Percentiles rank a stretch among this genome's conserved stretches.
Evolutionary conservation across 2,113 vertebrate species (phyloP).

Genomic region (Theropithecus gelada): DNA sequence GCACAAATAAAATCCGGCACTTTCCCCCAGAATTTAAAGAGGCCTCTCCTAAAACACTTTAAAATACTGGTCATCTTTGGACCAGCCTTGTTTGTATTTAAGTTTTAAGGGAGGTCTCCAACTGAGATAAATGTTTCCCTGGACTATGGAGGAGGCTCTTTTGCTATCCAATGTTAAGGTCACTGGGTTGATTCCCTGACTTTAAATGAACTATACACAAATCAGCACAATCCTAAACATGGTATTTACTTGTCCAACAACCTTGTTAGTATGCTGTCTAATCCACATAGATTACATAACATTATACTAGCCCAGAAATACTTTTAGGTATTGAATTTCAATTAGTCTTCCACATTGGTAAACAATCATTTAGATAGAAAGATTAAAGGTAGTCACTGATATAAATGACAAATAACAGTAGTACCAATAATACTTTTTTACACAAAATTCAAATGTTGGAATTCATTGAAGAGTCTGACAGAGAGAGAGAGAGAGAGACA

Average conservation of each 20-base stretch:
- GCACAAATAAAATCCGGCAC: not conserved
- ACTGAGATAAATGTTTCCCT: not conserved
- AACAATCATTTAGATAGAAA: not conserved
- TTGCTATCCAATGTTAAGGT: not conserved
- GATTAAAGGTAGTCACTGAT: not conserved
- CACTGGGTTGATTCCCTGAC: not conserved
- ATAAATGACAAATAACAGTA: not conserved
- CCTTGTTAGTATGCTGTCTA: not conserved
- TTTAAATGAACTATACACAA: not conserved
- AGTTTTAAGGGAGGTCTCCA: not conserved
- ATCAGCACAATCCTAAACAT: not conserved
- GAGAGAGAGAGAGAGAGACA: not conserved
- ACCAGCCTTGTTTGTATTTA: not conserved
- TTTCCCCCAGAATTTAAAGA: not conserved
- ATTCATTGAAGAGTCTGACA: not conserved
- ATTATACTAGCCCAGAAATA: not conserved
- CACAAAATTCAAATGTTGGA: not conserved
- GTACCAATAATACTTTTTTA: not conserved
- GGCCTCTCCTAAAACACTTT: not conserved
- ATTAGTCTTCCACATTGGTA: not conserved
- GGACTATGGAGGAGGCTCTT: not conserved
- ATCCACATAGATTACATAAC: not conserved
- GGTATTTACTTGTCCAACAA: not conserved
- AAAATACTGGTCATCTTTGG: not conserved
- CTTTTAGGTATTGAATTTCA: not conserved